Base-by-base conservation (phyloP, 2,113 vertebrate genomes). In the Barnardius zonarius region DNA sequence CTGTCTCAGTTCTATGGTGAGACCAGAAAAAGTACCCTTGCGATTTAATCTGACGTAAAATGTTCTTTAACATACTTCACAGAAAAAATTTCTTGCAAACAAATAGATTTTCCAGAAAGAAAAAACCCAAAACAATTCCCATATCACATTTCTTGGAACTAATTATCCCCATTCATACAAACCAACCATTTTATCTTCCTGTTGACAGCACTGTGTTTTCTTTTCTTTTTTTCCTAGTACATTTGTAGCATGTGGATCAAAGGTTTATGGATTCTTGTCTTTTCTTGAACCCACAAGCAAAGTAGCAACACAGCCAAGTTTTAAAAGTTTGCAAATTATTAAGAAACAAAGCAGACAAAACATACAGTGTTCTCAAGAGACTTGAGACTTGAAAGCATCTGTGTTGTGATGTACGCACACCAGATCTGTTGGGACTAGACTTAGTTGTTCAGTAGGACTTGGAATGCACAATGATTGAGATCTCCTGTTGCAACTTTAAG, bases 301-400 rank as follows among this genome's bases (percentile, higher is more conserved):
- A 95, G 86, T 8, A 28, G 74, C 35, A 48, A 46, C 37, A 82
- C 57, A 92, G 70, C 75, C 76, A 81, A 77, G 68, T 82, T 86
- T 73, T 64, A 35, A 76, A 90, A 78, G 28, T 90, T 96, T 94
- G 84, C 86, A 95, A 93, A 95, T 74, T 46, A 31, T 96, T 92
- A 86, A 92, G 77, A 95, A 87, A 83, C 27, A 81, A 67, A 93
- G 54, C 88, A 95, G 90, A 91, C 59, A 95, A 91, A 95, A 96
- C 64, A 86, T 74, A 62, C 0, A 72, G 64, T 54, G 43, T 88
- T 94, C 88, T 54, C 82, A 86, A 90, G 90, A 90, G 68, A 74
- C 49, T 7, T 27, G 55, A 94, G 90, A 95, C 82, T 88, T 96
- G 59, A 95, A 93, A 96, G 90, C 51, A 88, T 92, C 85, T 90